phyloP scores from a whole-genome alignment of 2,888 invertebrate species.

The Pachymerium ferrugineum region DNA sequence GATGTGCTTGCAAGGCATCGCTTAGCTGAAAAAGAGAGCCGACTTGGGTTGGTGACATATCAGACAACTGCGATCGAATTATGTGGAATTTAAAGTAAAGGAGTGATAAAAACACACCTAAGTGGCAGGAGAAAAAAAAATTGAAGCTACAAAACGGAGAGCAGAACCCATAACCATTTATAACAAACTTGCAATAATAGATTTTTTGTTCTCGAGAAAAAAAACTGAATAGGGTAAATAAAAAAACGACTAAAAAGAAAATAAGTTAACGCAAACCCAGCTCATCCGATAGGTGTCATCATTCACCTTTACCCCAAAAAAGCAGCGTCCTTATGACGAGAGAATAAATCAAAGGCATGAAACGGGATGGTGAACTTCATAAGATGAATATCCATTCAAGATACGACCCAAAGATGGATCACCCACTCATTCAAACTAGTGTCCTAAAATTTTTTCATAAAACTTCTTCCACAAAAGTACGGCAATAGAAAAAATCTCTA shows the following conservation, averaged over 20 bases:
- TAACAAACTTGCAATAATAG: background rate
- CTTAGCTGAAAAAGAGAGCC: background rate
- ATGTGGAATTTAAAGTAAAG: conserved; percentile 13
- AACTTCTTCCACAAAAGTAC: background rate
- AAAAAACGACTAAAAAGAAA: background rate
- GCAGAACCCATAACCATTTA: background rate
- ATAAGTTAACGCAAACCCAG: background rate
- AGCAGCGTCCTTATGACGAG: background rate
- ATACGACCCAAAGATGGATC: background rate
- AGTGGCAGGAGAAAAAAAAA: background rate
- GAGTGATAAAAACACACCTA: background rate
- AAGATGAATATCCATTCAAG: conserved; percentile 13
- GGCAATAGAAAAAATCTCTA: background rate
- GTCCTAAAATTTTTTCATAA: background rate
- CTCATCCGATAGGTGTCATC: background rate
- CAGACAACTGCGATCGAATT: background rate
- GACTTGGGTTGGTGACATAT: background rate
- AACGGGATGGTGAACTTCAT: background rate
- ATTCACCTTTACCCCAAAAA: background rate
- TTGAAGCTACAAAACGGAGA: background rate
- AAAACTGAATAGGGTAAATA: background rate
- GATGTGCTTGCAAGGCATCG: background rate
- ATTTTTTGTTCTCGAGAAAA: background rate
- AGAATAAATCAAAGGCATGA: background rate
- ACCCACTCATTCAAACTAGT: background rate